Conservation (phyloP, 2,113 vertebrate genomes). For the Caloenas nicobarica region DNA sequence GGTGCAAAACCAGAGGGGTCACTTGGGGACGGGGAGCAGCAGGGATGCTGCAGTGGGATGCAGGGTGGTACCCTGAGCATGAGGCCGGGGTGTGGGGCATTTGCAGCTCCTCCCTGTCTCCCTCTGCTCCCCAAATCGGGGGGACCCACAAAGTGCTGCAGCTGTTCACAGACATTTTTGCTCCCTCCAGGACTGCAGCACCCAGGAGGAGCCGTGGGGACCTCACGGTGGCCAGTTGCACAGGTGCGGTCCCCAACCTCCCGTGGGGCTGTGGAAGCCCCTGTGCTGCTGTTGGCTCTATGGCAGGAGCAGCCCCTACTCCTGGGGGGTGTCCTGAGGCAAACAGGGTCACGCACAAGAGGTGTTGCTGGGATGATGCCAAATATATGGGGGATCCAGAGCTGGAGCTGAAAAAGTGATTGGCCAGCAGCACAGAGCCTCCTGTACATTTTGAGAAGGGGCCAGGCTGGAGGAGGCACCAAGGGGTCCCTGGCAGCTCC, state of each 20-base stretch:
- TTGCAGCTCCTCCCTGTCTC: not conserved
- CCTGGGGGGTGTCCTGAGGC: fast-evolving
- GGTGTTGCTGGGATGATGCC: not conserved
- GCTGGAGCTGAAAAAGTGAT: not conserved
- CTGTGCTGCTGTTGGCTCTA: not conserved
- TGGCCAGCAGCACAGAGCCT: fast-evolving
- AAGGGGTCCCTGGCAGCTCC: not conserved
- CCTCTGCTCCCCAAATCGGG: fast-evolving
- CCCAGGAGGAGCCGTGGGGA: not conserved
- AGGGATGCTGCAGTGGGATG: not conserved
- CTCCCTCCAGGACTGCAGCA: fast-evolving
- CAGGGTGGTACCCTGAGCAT: not conserved
- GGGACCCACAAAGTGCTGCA: fast-evolving
- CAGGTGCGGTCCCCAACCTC: not conserved
- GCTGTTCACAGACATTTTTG: not conserved
- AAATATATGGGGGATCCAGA: not conserved
- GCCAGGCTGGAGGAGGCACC: not conserved
- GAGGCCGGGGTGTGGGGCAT: fast-evolving
- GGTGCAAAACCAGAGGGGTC: fast-evolving
- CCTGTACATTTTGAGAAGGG: not conserved
- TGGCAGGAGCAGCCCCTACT: not conserved
- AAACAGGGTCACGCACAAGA: not conserved
- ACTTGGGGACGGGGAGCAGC: fast-evolving
- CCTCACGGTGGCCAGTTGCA: not conserved
- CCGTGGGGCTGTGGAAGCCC: not conserved